A percentile compares a stretch with the other conserved stretches of the same genome.
These are phyloP conservation scores for Myocastor coypus DNA, from an alignment of 2,113 vertebrate species.

Conservation along the genomic window DNA sequence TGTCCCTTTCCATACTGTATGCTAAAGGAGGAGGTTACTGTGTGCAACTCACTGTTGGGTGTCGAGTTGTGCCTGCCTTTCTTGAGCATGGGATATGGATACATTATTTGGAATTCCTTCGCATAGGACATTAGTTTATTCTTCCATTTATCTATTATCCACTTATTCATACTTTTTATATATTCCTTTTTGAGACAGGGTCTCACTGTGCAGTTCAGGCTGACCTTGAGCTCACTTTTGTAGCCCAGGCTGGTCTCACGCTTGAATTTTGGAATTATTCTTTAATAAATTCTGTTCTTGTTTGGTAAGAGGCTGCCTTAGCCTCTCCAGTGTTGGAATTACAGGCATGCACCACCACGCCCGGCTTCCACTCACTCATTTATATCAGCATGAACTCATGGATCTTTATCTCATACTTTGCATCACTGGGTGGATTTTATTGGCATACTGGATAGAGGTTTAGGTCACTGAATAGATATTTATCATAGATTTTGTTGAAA, in stretches of 20 bases:
- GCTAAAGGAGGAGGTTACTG: not conserved
- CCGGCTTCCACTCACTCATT: not conserved
- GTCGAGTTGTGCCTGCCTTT: not conserved
- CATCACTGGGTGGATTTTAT: not conserved
- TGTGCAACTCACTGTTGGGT: not conserved
- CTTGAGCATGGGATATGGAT: not conserved
- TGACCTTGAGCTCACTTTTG: too few relatives aligned
- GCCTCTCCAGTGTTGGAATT: too few relatives aligned
- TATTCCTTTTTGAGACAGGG: too few relatives aligned
- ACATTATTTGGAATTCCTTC: not conserved
- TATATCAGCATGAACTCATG: not conserved
- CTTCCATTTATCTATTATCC: not conserved
- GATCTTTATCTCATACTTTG: not conserved
- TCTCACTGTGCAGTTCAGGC: too few relatives aligned
- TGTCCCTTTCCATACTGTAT: not conserved
- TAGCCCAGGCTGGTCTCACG: too few relatives aligned
- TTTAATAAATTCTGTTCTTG: too few relatives aligned
- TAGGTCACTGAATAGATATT: not conserved
- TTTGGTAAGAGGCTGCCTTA: too few relatives aligned
- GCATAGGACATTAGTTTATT: not conserved
- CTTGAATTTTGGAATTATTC: too few relatives aligned
- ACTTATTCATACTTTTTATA: not conserved
- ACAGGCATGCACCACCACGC: too few relatives aligned
- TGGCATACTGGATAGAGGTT: not conserved
- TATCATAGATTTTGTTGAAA: not conserved